A percentile compares a stretch with the other conserved stretches of the same genome.
phyloP scores from a whole-genome alignment of 2,113 vertebrate genomes.

The Ammodytes marinus region DNA sequence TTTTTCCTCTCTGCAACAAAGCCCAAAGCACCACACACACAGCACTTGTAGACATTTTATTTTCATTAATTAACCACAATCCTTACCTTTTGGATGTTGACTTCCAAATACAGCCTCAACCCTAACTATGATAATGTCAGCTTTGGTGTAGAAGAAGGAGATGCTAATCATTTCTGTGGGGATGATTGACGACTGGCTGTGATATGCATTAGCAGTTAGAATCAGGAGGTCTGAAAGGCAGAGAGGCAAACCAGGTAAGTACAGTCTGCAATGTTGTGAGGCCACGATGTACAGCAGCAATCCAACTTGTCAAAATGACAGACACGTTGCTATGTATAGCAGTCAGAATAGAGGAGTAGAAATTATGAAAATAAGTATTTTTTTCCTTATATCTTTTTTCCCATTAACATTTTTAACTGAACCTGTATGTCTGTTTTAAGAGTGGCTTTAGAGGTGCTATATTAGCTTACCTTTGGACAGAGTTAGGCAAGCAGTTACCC shows the following conservation, averaged over 20 bases:
- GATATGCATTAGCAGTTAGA: constrained; percentile 32
- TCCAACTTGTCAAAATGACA: constrained; percentile 59
- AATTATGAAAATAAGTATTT: not conserved
- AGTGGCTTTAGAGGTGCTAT: not conserved
- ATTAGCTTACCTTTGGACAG: not conserved
- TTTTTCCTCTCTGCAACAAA: not conserved
- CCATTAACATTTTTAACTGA: not conserved
- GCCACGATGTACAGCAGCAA: constrained; percentile 41
- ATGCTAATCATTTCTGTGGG: constrained; percentile 9
- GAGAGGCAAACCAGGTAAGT: constrained; percentile 47
- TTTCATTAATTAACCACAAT: constrained; percentile 8
- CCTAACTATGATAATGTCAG: not conserved
- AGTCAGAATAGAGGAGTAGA: constrained; percentile 10
- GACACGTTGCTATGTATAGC: constrained; percentile 15
- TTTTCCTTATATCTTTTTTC: constrained; percentile 16
- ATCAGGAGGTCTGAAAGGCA: constrained; percentile 45
- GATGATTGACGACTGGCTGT: constrained; percentile 36
- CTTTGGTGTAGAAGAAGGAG: constrained; percentile 4
- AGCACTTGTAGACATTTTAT: not conserved
- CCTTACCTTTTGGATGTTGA: not conserved
- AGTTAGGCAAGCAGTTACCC: too few relatives aligned
- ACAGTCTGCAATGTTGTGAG: constrained; percentile 48
- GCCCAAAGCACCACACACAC: not conserved
- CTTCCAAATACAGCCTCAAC: not conserved
- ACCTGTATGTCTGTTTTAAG: not conserved